Percentiles rank a stretch among this genome's conserved stretches.
phyloP scores from a whole-genome alignment of 2,113 vertebrate genomes.

The Oncorhynchus gorbuscha region DNA sequence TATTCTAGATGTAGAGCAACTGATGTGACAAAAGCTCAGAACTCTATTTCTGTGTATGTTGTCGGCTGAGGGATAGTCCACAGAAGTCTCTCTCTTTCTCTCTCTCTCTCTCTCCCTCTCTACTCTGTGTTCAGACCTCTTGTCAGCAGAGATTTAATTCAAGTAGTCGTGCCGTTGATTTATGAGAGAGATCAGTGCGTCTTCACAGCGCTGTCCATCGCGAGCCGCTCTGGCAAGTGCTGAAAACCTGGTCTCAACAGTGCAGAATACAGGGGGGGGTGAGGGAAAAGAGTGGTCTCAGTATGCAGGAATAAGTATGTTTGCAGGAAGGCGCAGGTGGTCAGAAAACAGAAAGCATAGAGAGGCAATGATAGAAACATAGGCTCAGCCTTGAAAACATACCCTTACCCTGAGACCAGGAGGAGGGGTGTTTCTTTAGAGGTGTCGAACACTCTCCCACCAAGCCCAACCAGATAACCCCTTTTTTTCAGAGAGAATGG shows the following conservation, averaged over 20 bases:
- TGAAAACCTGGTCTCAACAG: slow-evolving; percentile 76
- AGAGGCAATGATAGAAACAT: slow-evolving; percentile 36
- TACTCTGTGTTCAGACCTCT: slow-evolving; percentile 80
- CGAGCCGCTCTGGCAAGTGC: slow-evolving; percentile 81
- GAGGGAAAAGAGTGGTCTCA: slow-evolving; percentile 47
- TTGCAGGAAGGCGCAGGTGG: slow-evolving; percentile 34
- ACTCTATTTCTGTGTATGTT: slow-evolving; percentile 23
- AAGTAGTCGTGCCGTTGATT: slow-evolving; percentile 78
- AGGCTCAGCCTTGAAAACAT: slow-evolving; percentile 64
- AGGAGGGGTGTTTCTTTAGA: slow-evolving; percentile 73
- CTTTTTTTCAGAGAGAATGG: slow-evolving; percentile 78
- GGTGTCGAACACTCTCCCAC: slow-evolving; percentile 72
- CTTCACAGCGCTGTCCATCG: slow-evolving; percentile 87
- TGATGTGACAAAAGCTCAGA: slow-evolving; percentile 15
- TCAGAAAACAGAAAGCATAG: slow-evolving; percentile 7
- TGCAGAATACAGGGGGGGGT: slow-evolving; percentile 54
- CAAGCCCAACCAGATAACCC: slow-evolving; percentile 62
- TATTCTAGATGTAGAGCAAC: slow-evolving; percentile 69
- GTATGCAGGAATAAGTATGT: slow-evolving; percentile 17
- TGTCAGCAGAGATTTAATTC: slow-evolving; percentile 94
- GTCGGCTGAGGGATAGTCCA: slow-evolving; percentile 47
- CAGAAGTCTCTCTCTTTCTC: slow-evolving; percentile 69
- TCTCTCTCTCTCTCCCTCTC: slow-evolving; percentile 74
- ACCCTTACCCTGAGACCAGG: slow-evolving; percentile 57
- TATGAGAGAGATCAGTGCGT: slow-evolving; percentile 85